Base-by-base conservation (phyloP, 2,888 invertebrate species). In the Smittia aterrima region DNA sequence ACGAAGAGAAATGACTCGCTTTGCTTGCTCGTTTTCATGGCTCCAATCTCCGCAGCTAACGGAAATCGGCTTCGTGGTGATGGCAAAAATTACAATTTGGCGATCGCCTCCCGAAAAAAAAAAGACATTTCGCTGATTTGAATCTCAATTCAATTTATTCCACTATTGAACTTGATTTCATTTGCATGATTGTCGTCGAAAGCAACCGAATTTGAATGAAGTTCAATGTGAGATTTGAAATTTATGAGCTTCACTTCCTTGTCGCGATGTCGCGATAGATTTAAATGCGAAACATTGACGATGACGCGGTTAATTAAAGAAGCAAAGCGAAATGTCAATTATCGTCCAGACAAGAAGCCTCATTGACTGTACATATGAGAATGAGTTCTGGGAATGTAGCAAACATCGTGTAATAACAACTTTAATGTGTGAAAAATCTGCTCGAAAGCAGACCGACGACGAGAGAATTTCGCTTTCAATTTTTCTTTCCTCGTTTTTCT, bases 341-440 rank as follows among this genome's bases (percentile, higher is more conserved):
- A 32, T 6, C 22, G 58, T 18, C 58, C 58, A 58, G 58, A 58
- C 58, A 47, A 16, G 47, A 47, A 32, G 9, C 9, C 4, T 32
- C 32, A 32, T 6, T 32, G 3, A 32, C 3, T 11, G 58, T 18
- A 7, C 58, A 58, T 7, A 58, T 18, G 9, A 4, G 9, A 20
- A 20, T 47, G 4, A n/a, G 47, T 47, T 47, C 47, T 47, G 47
- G 16, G 47, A 58, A 58, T 20, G 22, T 7, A 41, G 41, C 41
- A 67, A 13, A 13, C 18, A 67, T 11, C 41, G 41, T 67, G 47
- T 67, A 67, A 67, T 47, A 67, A 67, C 41, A 27, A 38, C 40
- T 62, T 66, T 66, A 66, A 66, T 66, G 67, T 67, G 67, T 67
- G 67, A 67, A 67, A 66, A 66, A 38, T 66, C 38, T 27, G 18